These are phyloP conservation scores for Dicyrtomina minuta DNA, from an alignment of 2,888 invertebrate genomes.

Conservation along the genomic window DNA sequence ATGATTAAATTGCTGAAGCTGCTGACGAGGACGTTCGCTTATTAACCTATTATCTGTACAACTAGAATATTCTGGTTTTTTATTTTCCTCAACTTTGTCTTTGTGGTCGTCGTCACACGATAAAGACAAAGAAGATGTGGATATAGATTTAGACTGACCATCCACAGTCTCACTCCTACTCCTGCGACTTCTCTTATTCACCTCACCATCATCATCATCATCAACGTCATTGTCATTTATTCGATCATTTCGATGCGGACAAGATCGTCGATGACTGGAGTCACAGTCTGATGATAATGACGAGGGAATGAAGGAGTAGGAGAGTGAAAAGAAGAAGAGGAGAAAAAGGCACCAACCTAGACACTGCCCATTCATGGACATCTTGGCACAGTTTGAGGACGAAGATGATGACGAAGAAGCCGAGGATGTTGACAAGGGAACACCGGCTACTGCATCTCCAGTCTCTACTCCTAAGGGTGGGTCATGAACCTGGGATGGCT, in stretches of 20 bases:
- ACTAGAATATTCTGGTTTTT: background rate
- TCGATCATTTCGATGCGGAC: background rate
- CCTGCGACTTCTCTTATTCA: too few relatives aligned
- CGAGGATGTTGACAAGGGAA: conserved; percentile 36
- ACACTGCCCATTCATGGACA: conserved; percentile 51
- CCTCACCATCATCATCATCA: conserved; percentile 5
- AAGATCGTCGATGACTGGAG: background rate
- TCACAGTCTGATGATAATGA: background rate
- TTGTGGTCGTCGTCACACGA: too few relatives aligned
- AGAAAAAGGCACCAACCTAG: conserved; percentile 54
- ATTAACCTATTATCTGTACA: background rate
- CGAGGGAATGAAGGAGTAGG: conserved; percentile 12
- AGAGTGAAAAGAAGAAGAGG: conserved; percentile 40
- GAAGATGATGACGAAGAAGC: conserved; percentile 40
- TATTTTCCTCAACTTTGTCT: background rate
- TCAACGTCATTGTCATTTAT: background rate
- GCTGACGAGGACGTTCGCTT: conserved; percentile 1
- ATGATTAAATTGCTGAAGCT: too few relatives aligned
- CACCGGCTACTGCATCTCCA: conserved; percentile 41
- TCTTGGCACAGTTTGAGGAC: conserved; percentile 49
- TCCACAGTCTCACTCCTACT: too few relatives aligned
- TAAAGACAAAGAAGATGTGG: too few relatives aligned
- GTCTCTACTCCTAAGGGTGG: conserved; percentile 46
- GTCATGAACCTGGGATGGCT: conserved; percentile 40
- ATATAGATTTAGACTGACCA: too few relatives aligned